These are phyloP conservation scores for Eilema sororculum DNA, from an alignment of 2,888 invertebrate species.

Conservation along the genomic window DNA sequence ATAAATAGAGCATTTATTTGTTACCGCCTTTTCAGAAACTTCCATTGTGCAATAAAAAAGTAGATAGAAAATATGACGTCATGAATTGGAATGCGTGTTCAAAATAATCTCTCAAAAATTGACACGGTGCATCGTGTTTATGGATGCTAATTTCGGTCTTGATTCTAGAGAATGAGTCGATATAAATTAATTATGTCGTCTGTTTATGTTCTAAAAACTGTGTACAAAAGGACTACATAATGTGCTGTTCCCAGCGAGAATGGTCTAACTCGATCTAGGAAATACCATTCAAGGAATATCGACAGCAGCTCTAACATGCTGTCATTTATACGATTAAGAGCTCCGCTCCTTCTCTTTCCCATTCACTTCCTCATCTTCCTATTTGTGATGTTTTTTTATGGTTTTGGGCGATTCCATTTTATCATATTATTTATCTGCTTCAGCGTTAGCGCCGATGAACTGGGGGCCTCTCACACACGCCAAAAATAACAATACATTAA, in stretches of 20 bases:
- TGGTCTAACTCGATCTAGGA: background rate
- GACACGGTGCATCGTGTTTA: background rate
- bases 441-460: background rate
- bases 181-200: background rate
- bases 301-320: background rate
- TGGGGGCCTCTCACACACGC: background rate
- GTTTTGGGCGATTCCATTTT: background rate
- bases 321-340: background rate
- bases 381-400: background rate
- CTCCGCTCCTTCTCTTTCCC: background rate
- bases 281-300: background rate
- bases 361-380: background rate
- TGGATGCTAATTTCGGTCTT: conserved; percentile 8
- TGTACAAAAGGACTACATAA: background rate
- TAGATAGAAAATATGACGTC: background rate
- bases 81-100: conserved; percentile 6
- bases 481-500: background rate
- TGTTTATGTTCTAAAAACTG: background rate
- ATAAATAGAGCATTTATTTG: conserved; percentile 50
- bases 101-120: conserved; percentile 15
- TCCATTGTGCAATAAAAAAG: conserved; percentile 26
- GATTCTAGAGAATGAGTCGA: background rate
- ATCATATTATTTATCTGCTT: background rate
- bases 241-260: background rate
- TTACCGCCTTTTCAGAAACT: conserved; percentile 30